Evolutionary conservation across 2,113 vertebrate genomes (phyloP), one percentile per base, ranked within the genome.

Genomic region (Poecile atricapillus): DNA sequence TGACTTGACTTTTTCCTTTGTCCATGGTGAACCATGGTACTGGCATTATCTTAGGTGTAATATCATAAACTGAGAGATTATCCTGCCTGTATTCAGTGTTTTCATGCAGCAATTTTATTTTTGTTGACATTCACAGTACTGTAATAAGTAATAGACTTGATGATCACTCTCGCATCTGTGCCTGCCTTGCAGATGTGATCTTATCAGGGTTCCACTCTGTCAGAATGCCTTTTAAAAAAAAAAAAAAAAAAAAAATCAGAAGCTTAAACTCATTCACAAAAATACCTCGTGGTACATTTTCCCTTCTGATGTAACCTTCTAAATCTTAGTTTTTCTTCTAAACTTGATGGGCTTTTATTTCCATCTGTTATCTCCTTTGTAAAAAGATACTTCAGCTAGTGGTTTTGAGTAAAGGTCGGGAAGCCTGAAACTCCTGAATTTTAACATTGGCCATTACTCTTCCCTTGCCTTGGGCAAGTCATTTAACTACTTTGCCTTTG

Each of bases 191-290:
- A 87, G 98, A 97, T 97, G 96, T 87, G 76, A 96, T 95, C 92
- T 97, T 96, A 98, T 97, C 98, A 98, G 98, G 97, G 97, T 98
- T 98, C 97, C 97, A 95, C 94, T 97, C 97, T 97, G 94, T 96
- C 97, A 95, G 95, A 97, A 97, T 98, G 98, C 97, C 97, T 98
- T 98, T 95, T 17, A 90, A 92, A 87, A 87, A 60, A 87, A 41
- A 52, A 10, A 55, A 6, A 35, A 24, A 8, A 10, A 44, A 7
- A 92, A 83, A 92, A 94, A 94, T 95, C 97, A 92, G 95, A 97
- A 69, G 83, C 96, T 97, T 97, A 92, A 97, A 83, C 95, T 97
- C 65, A 79, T 92, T 97, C 83, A 97, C 89, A 96, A 95, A 91
- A 97, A 98, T 98, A 98, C 98, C 98, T 98, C 98, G 74, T 97